These are phyloP conservation scores for Lottia gigantea DNA, from an alignment of 2,888 invertebrate species.

Conservation along the genomic window DNA sequence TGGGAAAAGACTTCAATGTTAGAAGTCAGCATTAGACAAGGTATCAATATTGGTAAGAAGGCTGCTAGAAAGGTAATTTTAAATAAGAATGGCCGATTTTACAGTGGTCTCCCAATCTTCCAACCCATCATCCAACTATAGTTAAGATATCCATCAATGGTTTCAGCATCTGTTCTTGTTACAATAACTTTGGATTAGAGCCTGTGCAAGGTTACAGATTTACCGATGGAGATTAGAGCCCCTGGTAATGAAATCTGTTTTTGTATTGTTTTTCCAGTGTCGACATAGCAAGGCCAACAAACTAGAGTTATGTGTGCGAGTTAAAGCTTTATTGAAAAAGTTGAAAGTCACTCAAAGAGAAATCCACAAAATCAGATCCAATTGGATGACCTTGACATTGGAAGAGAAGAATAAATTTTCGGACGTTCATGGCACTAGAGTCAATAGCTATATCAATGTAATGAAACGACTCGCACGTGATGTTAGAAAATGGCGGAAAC, in stretches of 20 bases:
- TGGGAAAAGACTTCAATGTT: slow-evolving; percentile 32
- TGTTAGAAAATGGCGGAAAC: slow-evolving; percentile 28
- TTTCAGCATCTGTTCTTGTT: too few relatives aligned
- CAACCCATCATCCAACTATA: background rate
- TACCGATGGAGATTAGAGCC: too few relatives aligned
- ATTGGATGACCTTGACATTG: slow-evolving; percentile 28
- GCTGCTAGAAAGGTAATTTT: slow-evolving; percentile 23
- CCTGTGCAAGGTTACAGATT: too few relatives aligned
- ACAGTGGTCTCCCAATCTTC: too few relatives aligned
- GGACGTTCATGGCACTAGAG: slow-evolving; percentile 15
- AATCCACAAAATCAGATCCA: slow-evolving; percentile 30
- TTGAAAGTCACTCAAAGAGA: slow-evolving; percentile 24
- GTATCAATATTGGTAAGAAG: slow-evolving; percentile 25
- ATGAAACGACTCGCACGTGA: slow-evolving; percentile 23
- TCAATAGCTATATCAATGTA: slow-evolving; percentile 26
- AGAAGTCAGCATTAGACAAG: slow-evolving; percentile 27
- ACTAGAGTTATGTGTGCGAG: slow-evolving; percentile 25
- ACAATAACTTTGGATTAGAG: too few relatives aligned
- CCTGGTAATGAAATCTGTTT: background rate
- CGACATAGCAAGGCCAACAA: slow-evolving; percentile 13
- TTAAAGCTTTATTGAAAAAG: slow-evolving; percentile 26
- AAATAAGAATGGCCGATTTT: too few relatives aligned
- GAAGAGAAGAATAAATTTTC: slow-evolving; percentile 27
- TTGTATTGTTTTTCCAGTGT: slow-evolving; percentile 26
- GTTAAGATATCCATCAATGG: background rate